These are phyloP conservation scores for Tipula unca DNA, from an alignment of 2,888 invertebrate species.

Conservation along the genomic window DNA sequence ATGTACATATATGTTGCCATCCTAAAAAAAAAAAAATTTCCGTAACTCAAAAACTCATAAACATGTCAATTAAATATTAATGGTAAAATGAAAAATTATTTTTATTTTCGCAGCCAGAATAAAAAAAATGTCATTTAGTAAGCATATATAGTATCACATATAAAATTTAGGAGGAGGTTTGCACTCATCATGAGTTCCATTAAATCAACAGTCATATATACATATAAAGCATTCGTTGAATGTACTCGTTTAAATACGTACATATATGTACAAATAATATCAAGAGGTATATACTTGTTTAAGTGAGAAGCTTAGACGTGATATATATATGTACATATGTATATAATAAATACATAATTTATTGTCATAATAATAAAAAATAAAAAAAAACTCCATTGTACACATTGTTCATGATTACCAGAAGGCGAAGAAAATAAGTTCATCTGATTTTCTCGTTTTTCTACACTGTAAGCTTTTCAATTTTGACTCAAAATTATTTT, in stretches of 20 bases:
- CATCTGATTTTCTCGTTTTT: neutral
- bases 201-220: neutral
- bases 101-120: neutral
- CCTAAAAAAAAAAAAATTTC: neutral
- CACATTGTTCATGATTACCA: neutral
- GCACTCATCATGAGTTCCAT: neutral
- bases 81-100: neutral
- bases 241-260: neutral
- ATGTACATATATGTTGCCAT: no score
- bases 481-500: neutral
- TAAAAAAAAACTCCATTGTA: no score
- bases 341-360: neutral
- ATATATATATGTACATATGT: neutral
- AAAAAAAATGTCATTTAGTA: neutral
- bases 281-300: neutral
- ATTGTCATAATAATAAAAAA: neutral
- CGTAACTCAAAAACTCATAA: neutral
- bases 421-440: neutral
- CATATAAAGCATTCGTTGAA: neutral
- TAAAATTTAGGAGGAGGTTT: neutral
- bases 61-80: constrained; percentile 4
- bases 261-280: neutral
- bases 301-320: neutral
- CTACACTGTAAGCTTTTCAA: neutral
- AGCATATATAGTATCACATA: neutral